A percentile compares a stretch with the other conserved stretches of the same genome.
Conservation (phyloP, 2,797 vertebrate genomes). For the Spinus olivaceus region DNA sequence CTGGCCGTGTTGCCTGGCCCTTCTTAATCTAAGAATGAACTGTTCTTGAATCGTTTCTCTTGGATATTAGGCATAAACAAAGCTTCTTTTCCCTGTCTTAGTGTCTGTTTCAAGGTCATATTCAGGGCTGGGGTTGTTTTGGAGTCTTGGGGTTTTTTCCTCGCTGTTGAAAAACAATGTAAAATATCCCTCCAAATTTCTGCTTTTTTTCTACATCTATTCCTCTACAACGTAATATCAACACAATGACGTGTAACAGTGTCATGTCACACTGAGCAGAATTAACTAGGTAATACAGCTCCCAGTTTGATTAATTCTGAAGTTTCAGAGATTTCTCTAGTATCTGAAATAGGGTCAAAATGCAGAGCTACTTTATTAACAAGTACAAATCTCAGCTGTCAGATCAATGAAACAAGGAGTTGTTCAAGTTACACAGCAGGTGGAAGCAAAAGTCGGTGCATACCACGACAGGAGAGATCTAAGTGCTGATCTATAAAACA, state of each 20-base stretch:
- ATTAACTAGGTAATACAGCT: not conserved
- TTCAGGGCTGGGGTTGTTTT: not conserved
- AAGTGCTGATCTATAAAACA: not conserved
- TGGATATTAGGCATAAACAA: not conserved
- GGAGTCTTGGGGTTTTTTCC: not conserved
- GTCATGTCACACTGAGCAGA: not conserved
- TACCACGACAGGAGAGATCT: not conserved
- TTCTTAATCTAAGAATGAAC: slow-evolving; percentile 23
- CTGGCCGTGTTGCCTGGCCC: not conserved
- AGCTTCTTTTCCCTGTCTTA: not conserved
- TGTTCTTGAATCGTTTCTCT: not conserved
- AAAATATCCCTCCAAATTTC: not conserved
- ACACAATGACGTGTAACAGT: not conserved
- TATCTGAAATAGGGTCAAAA: not conserved
- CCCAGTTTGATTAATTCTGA: not conserved
- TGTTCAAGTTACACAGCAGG: not conserved
- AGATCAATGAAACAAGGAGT: not conserved
- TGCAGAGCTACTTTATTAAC: not conserved
- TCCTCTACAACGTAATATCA: not conserved
- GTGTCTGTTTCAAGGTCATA: not conserved
- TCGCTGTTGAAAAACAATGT: not conserved
- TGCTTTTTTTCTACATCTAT: not conserved
- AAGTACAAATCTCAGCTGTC: not conserved
- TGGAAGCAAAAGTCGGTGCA: not conserved
- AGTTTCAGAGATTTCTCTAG: not conserved